Conservation (phyloP, 2,797 vertebrate species). For the Acipenser oxyrinchus region DNA sequence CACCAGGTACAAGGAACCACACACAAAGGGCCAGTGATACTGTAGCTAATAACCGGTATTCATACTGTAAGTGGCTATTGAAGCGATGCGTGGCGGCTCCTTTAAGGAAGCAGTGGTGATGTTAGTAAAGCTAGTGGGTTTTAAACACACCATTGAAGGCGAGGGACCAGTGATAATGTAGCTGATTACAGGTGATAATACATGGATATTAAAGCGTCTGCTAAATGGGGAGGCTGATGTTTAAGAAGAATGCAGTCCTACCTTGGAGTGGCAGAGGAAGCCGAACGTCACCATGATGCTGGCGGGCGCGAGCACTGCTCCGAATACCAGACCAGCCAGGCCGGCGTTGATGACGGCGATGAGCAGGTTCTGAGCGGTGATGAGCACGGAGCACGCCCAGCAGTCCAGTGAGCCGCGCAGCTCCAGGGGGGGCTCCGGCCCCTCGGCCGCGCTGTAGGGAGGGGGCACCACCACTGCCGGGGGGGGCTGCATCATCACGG, state of each 20-base stretch:
- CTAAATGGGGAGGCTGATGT: too few species aligned
- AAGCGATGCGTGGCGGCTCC: too few species aligned
- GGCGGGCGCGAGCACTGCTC: constrained; percentile 67
- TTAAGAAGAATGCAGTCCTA: constrained; percentile 33
- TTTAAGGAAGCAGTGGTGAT: too few species aligned
- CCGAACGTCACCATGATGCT: constrained; percentile 75
- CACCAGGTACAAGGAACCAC: too few species aligned
- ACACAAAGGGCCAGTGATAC: too few species aligned
- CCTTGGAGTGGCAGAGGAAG: constrained; percentile 82
- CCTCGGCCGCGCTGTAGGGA: constrained; percentile 53
- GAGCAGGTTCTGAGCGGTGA: constrained; percentile 74
- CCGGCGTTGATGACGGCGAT: constrained; percentile 67
- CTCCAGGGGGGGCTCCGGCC: constrained; percentile 51
- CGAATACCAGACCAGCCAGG: constrained; percentile 62
- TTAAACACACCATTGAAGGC: too few species aligned
- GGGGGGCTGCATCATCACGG: constrained; percentile 35
- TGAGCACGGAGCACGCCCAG: constrained; percentile 84
- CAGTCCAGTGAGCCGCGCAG: constrained; percentile 77
- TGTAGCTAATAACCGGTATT: too few species aligned
- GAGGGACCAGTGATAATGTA: too few species aligned
- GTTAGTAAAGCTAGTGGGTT: too few species aligned
- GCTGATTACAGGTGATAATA: too few species aligned
- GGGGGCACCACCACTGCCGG: constrained; percentile 53
- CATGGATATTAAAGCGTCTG: too few species aligned
- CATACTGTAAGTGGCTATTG: too few species aligned